Conservation (phyloP, 1,140 invertebrate genomes). For the Laupala kohalensis region DNA sequence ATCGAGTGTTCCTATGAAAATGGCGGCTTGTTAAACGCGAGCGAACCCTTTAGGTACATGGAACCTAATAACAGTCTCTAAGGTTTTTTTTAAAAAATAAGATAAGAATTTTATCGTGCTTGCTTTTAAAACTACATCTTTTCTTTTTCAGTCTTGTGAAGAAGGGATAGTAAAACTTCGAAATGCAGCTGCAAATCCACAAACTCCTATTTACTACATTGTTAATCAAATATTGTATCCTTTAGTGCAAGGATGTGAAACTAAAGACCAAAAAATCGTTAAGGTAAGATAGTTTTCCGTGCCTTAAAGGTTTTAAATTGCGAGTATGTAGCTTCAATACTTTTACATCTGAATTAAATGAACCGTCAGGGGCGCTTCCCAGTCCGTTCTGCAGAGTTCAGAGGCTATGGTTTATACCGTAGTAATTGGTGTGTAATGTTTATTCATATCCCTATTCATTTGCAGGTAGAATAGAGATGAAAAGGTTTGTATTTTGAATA, state of each 20-base stretch:
- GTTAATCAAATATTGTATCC: constrained; percentile 93
- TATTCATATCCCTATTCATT: no score
- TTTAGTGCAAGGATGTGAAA: constrained; percentile 95
- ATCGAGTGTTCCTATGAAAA: background rate
- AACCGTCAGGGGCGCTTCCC: no score
- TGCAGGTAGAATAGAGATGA: no score
- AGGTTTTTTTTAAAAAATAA: background rate
- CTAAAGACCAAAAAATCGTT: constrained; percentile 92
- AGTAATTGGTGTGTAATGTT: no score
- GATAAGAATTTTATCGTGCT: background rate
- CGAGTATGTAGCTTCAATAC: no score
- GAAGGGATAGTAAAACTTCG: constrained; percentile 83
- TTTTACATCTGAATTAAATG: no score
- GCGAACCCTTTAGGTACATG: background rate
- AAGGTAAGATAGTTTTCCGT: constrained; percentile 47
- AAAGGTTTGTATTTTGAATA: no score
- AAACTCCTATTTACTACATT: constrained; percentile 67
- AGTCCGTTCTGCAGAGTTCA: no score
- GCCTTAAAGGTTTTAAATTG: no score
- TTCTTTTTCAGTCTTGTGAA: constrained; percentile 70
- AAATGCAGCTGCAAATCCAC: constrained; percentile 59
- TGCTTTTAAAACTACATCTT: constrained; percentile 12
- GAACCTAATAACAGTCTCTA: background rate
- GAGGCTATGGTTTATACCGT: no score
- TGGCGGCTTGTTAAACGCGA: constrained; percentile 3